Evolutionary conservation across 2,797 vertebrate species (phyloP).

Genomic region (Tympanoctomys barrerae): DNA sequence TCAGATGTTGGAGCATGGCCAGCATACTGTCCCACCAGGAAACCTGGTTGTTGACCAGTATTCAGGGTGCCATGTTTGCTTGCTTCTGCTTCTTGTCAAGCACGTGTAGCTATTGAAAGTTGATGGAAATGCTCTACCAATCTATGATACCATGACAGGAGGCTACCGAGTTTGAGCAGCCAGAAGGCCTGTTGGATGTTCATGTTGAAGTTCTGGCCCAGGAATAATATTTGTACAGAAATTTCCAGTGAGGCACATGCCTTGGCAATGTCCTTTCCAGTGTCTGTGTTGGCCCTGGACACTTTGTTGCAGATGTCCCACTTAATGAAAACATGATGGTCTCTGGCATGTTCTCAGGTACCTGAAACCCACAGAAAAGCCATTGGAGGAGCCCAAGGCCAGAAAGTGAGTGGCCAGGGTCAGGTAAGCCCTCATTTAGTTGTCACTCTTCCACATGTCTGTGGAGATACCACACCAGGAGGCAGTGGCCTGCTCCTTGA

Average conservation of each 20-base stretch:
- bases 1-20: conserved; percentile 91
- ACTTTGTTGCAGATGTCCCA: conserved; percentile 93
- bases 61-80: background rate
- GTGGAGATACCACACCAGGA: conserved; percentile 92
- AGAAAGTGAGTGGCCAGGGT: conserved; percentile 91
- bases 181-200: conserved; percentile 92
- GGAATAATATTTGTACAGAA: conserved; percentile 91
- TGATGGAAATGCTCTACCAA: conserved; percentile 92
- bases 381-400: conserved; percentile 76
- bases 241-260: conserved; percentile 92
- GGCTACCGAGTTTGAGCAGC: conserved; percentile 89
- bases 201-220: background rate
- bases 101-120: conserved; percentile 87
- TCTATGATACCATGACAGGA: conserved; percentile 84
- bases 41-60: conserved; percentile 69
- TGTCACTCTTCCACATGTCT: conserved; percentile 91
- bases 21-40: conserved; percentile 92
- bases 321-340: conserved; percentile 92
- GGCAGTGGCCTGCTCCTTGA: conserved; percentile 89
- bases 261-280: conserved; percentile 90
- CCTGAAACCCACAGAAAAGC: conserved; percentile 88
- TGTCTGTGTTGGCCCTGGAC: conserved; percentile 92
- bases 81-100: conserved; percentile 67
- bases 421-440: conserved; percentile 91
- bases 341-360: conserved; percentile 92